Evolutionary conservation across 2,113 vertebrate genomes (phyloP).

Genomic region (Leptosomus discolor): DNA sequence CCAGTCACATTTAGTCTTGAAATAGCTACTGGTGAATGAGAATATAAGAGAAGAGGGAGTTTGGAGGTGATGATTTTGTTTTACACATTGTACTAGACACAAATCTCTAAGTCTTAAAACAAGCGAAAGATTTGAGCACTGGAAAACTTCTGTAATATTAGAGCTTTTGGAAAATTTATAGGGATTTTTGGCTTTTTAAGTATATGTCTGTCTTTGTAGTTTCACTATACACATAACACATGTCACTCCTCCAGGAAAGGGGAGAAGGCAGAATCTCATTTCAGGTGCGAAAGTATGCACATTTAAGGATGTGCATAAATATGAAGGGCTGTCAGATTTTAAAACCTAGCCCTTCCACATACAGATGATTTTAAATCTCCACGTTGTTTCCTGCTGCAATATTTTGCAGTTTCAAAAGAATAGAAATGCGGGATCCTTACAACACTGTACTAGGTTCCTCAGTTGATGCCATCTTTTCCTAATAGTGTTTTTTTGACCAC

Average conservation of each 20-base stretch:
- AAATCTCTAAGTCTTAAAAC: not conserved
- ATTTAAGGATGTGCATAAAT: not conserved
- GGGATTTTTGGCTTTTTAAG: not conserved
- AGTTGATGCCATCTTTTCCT: not conserved
- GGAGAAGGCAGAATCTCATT: not conserved
- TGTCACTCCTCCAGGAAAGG: not conserved
- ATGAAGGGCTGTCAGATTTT: not conserved
- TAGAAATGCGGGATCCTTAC: not conserved
- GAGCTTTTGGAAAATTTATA: not conserved
- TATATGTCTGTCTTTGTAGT: not conserved
- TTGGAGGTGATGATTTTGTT: not conserved
- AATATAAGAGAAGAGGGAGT: not conserved
- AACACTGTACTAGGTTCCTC: not conserved
- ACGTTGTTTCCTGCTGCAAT: not conserved
- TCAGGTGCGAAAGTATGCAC: not conserved
- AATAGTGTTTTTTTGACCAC: not conserved
- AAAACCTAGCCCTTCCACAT: not conserved
- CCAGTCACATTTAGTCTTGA: not conserved
- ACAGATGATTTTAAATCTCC: not conserved
- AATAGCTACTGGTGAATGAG: not conserved
- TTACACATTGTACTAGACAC: accelerated
- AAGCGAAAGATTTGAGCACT: not conserved
- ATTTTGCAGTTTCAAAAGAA: not conserved
- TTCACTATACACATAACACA: not conserved
- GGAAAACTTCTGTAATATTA: not conserved